phyloP scores from a whole-genome alignment of 2,797 vertebrate species.

The Halcyon leucocephala region DNA sequence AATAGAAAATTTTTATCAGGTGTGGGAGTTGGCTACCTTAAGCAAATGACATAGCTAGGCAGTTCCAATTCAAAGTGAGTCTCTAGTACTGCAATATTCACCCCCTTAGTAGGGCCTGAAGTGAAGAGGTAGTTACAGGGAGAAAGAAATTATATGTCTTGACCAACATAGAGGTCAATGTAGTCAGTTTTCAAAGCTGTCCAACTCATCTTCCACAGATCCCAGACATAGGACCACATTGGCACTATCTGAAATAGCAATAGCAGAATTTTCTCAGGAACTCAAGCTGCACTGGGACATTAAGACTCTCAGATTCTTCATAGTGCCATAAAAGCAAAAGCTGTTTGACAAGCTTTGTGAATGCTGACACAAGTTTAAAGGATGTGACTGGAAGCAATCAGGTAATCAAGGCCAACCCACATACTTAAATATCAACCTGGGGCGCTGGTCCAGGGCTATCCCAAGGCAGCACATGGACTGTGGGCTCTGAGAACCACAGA shows the following conservation, averaged over 20 bases:
- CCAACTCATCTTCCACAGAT: not conserved
- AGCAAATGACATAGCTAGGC: not conserved
- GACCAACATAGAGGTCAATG: too few relatives aligned
- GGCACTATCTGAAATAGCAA: not conserved
- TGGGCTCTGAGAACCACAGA: not conserved
- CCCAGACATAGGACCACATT: fast-evolving
- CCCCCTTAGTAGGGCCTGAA: not conserved
- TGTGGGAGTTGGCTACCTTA: not conserved
- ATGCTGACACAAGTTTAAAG: not conserved
- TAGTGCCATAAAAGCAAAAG: not conserved
- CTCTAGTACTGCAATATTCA: not conserved
- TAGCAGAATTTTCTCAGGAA: not conserved
- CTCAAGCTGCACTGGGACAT: too few relatives aligned
- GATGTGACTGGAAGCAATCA: not conserved
- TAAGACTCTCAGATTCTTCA: not conserved
- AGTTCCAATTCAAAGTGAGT: not conserved
- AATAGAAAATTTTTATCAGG: not conserved
- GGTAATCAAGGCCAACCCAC: not conserved
- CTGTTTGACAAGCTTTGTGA: not conserved
- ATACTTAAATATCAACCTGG: not conserved
- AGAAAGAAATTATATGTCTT: not conserved
- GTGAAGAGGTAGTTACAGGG: not conserved
- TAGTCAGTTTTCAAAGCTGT: not conserved
- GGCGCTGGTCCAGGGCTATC: not conserved
- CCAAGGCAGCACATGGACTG: not conserved